phyloP scores from a whole-genome alignment of 2,113 vertebrate genomes.

The Oenanthe oenanthe region DNA sequence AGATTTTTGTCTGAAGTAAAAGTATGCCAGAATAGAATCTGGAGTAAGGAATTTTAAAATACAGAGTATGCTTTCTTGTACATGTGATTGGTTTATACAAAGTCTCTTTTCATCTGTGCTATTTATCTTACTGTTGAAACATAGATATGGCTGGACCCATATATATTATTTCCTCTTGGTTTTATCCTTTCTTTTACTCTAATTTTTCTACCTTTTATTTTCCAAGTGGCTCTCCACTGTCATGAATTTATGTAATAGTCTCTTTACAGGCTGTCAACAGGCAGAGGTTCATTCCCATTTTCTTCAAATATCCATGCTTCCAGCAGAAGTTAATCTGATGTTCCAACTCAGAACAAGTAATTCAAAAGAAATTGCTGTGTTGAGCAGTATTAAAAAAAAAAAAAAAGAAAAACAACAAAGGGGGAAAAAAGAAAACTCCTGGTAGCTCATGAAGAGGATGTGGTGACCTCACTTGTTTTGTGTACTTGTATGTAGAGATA shows the following conservation, averaged over 20 bases:
- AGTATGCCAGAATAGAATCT: slow-evolving; percentile 53
- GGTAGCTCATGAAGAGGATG: slow-evolving; percentile 59
- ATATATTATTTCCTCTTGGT: slow-evolving; percentile 26
- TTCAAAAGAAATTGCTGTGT: background rate
- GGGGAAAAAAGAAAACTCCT: background rate
- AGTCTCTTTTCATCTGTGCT: background rate
- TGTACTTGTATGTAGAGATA: slow-evolving; percentile 29
- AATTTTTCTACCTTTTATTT: background rate
- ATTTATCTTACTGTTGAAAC: slow-evolving; percentile 30
- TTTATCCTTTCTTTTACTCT: slow-evolving; percentile 16
- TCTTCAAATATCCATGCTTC: slow-evolving; percentile 46
- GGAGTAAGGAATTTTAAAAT: slow-evolving; percentile 62
- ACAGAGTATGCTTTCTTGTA: background rate
- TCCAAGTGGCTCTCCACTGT: slow-evolving; percentile 54
- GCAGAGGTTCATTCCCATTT: slow-evolving; percentile 35
- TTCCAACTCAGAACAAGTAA: slow-evolving; percentile 9
- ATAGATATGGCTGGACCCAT: slow-evolving; percentile 59
- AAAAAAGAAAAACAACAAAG: no score
- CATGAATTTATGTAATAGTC: slow-evolving; percentile 11
- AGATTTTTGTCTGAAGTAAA: background rate
- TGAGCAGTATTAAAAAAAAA: background rate
- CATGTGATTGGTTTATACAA: background rate
- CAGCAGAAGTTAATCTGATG: slow-evolving; percentile 31
- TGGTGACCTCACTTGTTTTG: slow-evolving; percentile 48
- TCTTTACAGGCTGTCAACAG: slow-evolving; percentile 40